phyloP scores from a whole-genome alignment of 2,113 vertebrate genomes.

The Asarcornis scutulata region DNA sequence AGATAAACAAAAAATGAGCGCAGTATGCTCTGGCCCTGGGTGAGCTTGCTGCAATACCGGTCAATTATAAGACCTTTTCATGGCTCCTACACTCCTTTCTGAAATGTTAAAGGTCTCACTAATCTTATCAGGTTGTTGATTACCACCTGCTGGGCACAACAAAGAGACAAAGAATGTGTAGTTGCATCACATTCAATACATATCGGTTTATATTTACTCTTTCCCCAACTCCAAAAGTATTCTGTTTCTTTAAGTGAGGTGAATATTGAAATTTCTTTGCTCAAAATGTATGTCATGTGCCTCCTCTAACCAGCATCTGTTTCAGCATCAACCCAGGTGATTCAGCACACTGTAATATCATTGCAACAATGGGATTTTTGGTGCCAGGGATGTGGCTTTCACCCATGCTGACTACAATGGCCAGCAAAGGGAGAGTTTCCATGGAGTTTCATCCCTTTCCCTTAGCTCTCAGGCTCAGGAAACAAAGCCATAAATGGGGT shows the following conservation, averaged over 20 bases:
- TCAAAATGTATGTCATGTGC: neutral
- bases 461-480: neutral
- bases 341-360: neutral
- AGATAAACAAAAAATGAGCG: constrained; percentile 43
- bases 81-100: constrained; percentile 61
- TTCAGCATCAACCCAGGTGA: neutral
- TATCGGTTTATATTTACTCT: neutral
- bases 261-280: neutral
- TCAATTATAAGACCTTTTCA: constrained; percentile 62
- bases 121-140: constrained; percentile 81
- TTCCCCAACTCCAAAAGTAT: neutral
- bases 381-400: neutral
- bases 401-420: neutral
- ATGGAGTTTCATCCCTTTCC: constrained; percentile 8
- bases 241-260: neutral
- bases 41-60: constrained; percentile 4
- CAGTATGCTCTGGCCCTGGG: neutral
- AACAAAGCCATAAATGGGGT: neutral
- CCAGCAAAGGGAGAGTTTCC: constrained; percentile 8
- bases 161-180: constrained; percentile 77
- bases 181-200: constrained; percentile 78
- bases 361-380: neutral
- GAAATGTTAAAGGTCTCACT: constrained; percentile 67
- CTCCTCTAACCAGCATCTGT: neutral
- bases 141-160: constrained; percentile 78